These are phyloP conservation scores for Calephelis nemesis DNA, from an alignment of 1,140 invertebrate species.

Conservation along the genomic window DNA sequence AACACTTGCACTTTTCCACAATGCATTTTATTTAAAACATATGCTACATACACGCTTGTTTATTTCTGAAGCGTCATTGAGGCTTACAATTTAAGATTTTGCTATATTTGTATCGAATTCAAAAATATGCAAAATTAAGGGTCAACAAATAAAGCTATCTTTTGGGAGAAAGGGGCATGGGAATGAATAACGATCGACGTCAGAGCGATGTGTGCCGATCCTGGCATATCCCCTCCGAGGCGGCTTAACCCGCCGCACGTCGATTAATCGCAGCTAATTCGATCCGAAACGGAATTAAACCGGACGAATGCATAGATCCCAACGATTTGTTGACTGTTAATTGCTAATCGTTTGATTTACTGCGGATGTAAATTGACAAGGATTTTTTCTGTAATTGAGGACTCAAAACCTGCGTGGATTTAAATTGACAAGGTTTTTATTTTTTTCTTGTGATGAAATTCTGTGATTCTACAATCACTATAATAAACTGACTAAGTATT, in stretches of 20 bases:
- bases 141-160: constrained; percentile 57
- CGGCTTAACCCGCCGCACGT: constrained; percentile 65
- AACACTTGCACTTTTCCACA: too few species aligned
- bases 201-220: constrained; percentile 80
- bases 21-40: too few species aligned
- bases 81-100: not conserved
- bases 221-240: constrained; percentile 43
- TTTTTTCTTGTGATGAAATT: too few species aligned
- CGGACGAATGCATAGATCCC: constrained; percentile 73
- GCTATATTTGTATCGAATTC: not conserved
- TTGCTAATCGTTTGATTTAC: constrained; percentile 58
- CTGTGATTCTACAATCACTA: too few species aligned
- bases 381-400: constrained; percentile 9
- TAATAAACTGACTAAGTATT: too few species aligned
- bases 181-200: constrained; percentile 78
- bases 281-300: constrained; percentile 74
- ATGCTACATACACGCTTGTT: too few species aligned
- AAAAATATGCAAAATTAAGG: constrained; percentile 36
- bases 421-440: constrained; percentile 20
- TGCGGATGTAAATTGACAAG: constrained; percentile 24
- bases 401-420: constrained; percentile 19
- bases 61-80: too few species aligned
- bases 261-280: constrained; percentile 75
- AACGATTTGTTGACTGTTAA: constrained; percentile 72
- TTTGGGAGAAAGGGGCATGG: constrained; percentile 46